Evolutionary conservation across 2,113 vertebrate genomes (phyloP), one percentile per base, ranked within the genome.

Genomic region (Natator depressus): DNA sequence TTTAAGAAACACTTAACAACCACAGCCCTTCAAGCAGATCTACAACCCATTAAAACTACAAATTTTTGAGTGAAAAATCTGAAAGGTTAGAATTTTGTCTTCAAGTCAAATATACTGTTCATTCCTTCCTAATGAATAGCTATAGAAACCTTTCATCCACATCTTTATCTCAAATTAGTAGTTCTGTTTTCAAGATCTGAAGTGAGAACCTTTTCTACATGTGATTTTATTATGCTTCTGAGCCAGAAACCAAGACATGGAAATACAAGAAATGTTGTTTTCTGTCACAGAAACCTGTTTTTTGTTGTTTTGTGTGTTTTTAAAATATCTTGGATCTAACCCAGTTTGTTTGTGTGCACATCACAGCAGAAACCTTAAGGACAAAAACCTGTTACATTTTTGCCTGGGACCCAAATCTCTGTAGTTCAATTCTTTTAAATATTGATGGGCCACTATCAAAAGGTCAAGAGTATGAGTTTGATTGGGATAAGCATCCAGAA

Each of bases 1-100:
- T 92, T 90, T 88, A 92, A 85, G 80, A 94, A 91, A 49, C 25
- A 38, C 88, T 84, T 42, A 24, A 91, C 54, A 96, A 79, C 81
- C 72, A 78, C 91, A 94, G 46, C 8, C 54, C 76, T 91, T 93
- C 69, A 87, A 87, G 80, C 49, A 95, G 53, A 94, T 57, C 16
- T 13, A 53, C 46, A 76, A 53, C 10, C 91, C 72, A 91, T 84
- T 79, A 81, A 93, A 95, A 87, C 7, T 57, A 53, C 78, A 94
- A 82, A 49, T 92, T 92, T 92, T 87, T 7, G 14, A 12, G 7
- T 62, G 78, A 95, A 96, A 88, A 84, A 80, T 5, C 3, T 84
- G 53, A 86, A 91, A 94, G 51, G 91, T 6, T 47, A 92, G 94
- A 82, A 84, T 59, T 25, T 86, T 92, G 12, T 47, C 89, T 9